A percentile compares a stretch with the other conserved stretches of the same genome.
Evolutionary conservation across 2,888 invertebrate genomes (phyloP).

Genomic region (Caenorhabditis macrosperma): DNA sequence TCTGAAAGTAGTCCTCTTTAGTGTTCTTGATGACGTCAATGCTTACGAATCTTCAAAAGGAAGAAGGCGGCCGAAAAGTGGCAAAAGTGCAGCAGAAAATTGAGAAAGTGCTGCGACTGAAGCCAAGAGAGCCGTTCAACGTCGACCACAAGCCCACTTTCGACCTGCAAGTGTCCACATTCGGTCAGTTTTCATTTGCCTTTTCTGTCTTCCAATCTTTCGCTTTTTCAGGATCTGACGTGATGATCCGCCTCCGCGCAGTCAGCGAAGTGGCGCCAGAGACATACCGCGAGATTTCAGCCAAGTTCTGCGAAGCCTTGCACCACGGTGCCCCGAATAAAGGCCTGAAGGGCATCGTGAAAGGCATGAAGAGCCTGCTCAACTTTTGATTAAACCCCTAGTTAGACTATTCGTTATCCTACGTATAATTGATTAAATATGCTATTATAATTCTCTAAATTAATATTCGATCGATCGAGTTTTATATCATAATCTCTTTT

Average conservation of each 20-base stretch:
- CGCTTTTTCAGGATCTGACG: conserved; percentile 20
- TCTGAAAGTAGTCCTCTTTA: conserved; percentile 4
- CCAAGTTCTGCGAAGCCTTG: conserved; percentile 52
- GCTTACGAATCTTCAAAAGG: conserved; percentile 23
- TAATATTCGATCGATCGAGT: conserved; percentile 6
- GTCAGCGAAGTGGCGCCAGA: conserved; percentile 43
- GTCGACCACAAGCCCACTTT: conserved; percentile 28
- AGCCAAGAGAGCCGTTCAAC: conserved; percentile 34
- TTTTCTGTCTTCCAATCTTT: not conserved
- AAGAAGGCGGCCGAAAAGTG: conserved; percentile 38
- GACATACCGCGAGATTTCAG: conserved; percentile 38
- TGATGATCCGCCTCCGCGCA: conserved; percentile 44
- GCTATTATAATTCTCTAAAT: not conserved
- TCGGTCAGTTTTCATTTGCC: conserved; percentile 19
- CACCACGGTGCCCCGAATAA: conserved; percentile 36
- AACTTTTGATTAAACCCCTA: conserved; percentile 14
- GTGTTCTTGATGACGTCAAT: conserved; percentile 45
- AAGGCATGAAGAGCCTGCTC: conserved; percentile 35
- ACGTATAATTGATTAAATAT: conserved; percentile 2
- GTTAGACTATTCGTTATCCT: not conserved
- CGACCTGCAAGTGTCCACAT: conserved; percentile 36
- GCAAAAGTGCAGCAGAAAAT: conserved; percentile 50
- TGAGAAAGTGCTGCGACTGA: conserved; percentile 51
- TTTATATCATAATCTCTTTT: conserved; percentile 13
- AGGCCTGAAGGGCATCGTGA: conserved; percentile 34